A percentile compares a stretch with the other conserved stretches of the same genome.
phyloP scores from a whole-genome alignment of 2,888 invertebrate genomes.

The Andrena hattorfiana region DNA sequence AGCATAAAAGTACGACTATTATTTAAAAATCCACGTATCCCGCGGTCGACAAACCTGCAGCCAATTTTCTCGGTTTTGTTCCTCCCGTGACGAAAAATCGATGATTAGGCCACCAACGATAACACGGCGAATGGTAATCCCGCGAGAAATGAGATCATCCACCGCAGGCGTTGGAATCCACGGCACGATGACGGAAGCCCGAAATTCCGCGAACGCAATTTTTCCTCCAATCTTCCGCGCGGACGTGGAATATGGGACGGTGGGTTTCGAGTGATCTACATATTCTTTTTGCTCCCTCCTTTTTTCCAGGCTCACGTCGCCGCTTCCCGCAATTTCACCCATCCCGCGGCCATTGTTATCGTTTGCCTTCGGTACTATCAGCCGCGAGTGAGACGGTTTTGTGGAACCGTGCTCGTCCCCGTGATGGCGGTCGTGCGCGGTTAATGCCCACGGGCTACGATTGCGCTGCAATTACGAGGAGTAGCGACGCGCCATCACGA shows the following conservation, averaged over 20 bases:
- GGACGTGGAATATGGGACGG: conserved; percentile 35
- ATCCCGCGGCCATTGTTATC: conserved; percentile 59
- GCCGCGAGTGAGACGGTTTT: conserved; percentile 52
- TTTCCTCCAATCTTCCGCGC: not conserved
- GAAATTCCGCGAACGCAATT: conserved; percentile 40
- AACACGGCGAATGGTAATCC: conserved; percentile 11
- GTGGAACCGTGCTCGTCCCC: conserved; percentile 46
- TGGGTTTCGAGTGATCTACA: conserved; percentile 43
- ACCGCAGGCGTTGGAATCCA: conserved; percentile 4
- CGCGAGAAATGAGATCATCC: conserved; percentile 16
- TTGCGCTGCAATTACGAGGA: conserved; percentile 73
- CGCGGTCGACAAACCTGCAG: not conserved
- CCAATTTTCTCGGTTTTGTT: not conserved
- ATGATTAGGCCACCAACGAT: conserved; percentile 18
- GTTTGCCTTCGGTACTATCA: conserved; percentile 57
- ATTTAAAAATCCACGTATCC: not conserved
- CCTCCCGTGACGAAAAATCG: not conserved
- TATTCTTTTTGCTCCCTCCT: conserved; percentile 26
- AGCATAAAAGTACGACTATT: too few species aligned
- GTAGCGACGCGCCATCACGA: conserved; percentile 60
- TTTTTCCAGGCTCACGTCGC: not conserved
- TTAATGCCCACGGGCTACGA: conserved; percentile 63
- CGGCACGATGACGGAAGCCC: conserved; percentile 25
- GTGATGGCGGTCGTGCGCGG: conserved; percentile 50
- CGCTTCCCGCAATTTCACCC: conserved; percentile 10